These are phyloP conservation scores for Scylla paramamosain DNA, from an alignment of 1,140 invertebrate species.

Conservation along the genomic window DNA sequence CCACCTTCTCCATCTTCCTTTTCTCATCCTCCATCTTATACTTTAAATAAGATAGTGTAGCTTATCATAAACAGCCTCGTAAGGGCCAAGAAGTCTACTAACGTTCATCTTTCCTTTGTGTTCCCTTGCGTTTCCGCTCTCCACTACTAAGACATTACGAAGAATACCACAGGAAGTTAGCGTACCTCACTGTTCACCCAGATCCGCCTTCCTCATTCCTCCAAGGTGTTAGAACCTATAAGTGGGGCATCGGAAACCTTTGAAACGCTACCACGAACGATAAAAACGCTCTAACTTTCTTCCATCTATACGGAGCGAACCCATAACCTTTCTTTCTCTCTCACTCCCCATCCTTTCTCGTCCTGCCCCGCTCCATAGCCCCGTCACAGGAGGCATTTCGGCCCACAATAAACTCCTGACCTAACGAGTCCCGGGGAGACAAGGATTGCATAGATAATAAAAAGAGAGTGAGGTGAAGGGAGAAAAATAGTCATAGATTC, in stretches of 20 bases:
- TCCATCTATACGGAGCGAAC: too few species aligned
- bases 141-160: too few species aligned
- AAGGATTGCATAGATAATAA: constrained; percentile 11
- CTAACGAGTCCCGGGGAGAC: not conserved
- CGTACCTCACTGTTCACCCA: too few species aligned
- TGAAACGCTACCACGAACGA: not conserved
- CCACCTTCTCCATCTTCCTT: not conserved
- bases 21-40: not conserved
- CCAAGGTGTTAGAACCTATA: not conserved
- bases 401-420: not conserved
- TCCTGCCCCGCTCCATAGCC: too few species aligned
- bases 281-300: not conserved
- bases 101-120: too few species aligned
- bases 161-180: too few species aligned
- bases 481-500: not conserved
- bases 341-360: not conserved
- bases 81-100: too few species aligned
- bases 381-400: not conserved
- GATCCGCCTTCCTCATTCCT: not conserved
- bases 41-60: not conserved
- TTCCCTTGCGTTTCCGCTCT: too few species aligned
- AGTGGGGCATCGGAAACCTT: not conserved
- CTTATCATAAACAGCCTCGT: too few species aligned
- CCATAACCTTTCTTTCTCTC: not conserved
- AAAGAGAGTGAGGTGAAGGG: not conserved